Base-by-base conservation (phyloP, 1,140 invertebrate species). In the Myzus persicae region DNA sequence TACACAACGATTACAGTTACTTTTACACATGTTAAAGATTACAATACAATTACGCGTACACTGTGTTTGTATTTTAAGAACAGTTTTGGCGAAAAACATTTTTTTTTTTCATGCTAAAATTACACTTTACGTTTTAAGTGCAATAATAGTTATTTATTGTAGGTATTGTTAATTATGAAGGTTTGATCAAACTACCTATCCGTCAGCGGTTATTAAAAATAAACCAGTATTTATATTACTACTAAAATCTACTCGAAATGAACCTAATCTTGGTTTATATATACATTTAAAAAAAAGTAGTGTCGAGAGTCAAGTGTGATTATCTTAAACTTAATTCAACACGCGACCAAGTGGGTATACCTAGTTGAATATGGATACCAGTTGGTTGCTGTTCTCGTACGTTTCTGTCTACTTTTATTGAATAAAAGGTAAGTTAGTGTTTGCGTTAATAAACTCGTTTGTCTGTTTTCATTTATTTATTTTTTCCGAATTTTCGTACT, bases 221-320 rank as follows among this genome's bases (percentile, higher is more conserved):
- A 88, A 88, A 88, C 44, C 1, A 46, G 44, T 87, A 89, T 51
- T 51, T 46, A 51, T 89, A 51, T 89, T 89, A n/a, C 9, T 89
- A 1, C 44, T 24, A 51, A 54, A 54, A 89, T 89, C 88, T 36
- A 89, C 88, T 89, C 46, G 46, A 89, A 89, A 54, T 38, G 7
- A 38, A 89, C n/a, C 44, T 89, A 89, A 89, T 89, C 88, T 89
- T 2, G 36, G 48, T 38, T 11, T 40, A 38, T 54, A 54, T 89
- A 54, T 38, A 89, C 51, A 89, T 89, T 36, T 54, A 40, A 90
- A 90, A 54, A n/a, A 26, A 59, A 67, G 26, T 40, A 24, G 26
- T 67, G 89, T 42, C 54, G 51, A 67, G 42, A 31, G 89, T 90
- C 89, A 67, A 90, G 89, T 67, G 38, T 11, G 26, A 90, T 38